Conservation (phyloP, 2,888 invertebrate species). For the Abrostola triplasia region DNA sequence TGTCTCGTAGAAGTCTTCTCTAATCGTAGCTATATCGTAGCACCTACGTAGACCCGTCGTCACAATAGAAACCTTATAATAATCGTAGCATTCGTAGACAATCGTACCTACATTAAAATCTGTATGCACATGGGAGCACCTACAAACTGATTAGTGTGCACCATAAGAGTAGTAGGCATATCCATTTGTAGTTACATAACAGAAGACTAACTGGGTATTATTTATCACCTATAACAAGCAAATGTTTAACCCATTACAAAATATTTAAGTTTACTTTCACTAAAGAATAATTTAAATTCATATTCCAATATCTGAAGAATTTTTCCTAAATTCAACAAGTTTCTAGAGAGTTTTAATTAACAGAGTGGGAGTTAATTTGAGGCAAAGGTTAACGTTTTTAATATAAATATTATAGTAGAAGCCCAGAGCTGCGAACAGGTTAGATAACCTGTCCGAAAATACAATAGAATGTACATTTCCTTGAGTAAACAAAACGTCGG, state of each 20-base stretch:
- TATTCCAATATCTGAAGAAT: not conserved
- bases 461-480: not conserved
- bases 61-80: too few relatives aligned
- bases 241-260: too few relatives aligned
- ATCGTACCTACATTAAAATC: too few relatives aligned
- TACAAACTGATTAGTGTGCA: too few relatives aligned
- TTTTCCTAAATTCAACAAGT: conserved; percentile 25
- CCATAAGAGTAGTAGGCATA: too few relatives aligned
- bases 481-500: conserved; percentile 8
- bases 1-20: not conserved
- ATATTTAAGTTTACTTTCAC: not conserved
- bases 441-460: conserved; percentile 10
- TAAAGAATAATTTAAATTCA: not conserved
- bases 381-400: conserved; percentile 16
- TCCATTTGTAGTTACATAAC: too few relatives aligned
- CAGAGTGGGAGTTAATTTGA: conserved; percentile 44
- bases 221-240: too few relatives aligned
- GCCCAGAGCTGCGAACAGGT: conserved; percentile 29
- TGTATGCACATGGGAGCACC: too few relatives aligned
- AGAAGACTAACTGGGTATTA: too few relatives aligned
- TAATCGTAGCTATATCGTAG: too few relatives aligned
- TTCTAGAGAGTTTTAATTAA: conserved; percentile 45
- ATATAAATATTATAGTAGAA: conserved; percentile 13
- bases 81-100: too few relatives aligned
- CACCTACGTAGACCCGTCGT: too few relatives aligned